These are phyloP conservation scores for Ichneumoninae sp. DNA, from an alignment of 2,888 invertebrate species.

Conservation along the genomic window DNA sequence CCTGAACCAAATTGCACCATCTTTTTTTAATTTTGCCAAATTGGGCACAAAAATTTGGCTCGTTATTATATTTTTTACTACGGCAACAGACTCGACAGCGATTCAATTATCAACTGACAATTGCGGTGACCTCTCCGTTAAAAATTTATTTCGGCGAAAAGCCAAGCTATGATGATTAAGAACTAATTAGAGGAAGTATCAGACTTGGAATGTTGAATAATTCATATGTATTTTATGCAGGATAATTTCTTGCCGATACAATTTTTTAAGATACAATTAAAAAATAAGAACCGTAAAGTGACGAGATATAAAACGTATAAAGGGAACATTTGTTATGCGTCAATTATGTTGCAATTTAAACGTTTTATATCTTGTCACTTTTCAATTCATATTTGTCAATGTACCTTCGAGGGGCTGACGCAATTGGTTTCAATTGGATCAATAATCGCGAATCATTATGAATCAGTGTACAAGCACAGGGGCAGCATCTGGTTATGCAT, in stretches of 20 bases:
- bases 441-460: slow-evolving; percentile 74
- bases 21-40: background rate
- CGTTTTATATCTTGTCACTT: slow-evolving; percentile 1
- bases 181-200: slow-evolving; percentile 1
- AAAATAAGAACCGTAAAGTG: background rate
- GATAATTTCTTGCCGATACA: background rate
- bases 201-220: background rate
- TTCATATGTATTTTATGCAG: background rate
- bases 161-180: background rate
- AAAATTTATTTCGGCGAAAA: background rate
- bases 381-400: slow-evolving; percentile 40
- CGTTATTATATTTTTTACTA: no score
- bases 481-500: slow-evolving; percentile 31
- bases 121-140: background rate
- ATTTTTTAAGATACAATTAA: background rate
- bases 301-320: background rate
- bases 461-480: slow-evolving; percentile 65
- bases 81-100: background rate
- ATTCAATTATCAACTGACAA: background rate
- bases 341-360: background rate
- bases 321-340: background rate
- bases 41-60: background rate
- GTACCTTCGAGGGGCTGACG: slow-evolving; percentile 51
- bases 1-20: background rate
- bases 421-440: slow-evolving; percentile 79